phyloP scores from a whole-genome alignment of 2,888 invertebrate genomes.

The Mythimna pallens region DNA sequence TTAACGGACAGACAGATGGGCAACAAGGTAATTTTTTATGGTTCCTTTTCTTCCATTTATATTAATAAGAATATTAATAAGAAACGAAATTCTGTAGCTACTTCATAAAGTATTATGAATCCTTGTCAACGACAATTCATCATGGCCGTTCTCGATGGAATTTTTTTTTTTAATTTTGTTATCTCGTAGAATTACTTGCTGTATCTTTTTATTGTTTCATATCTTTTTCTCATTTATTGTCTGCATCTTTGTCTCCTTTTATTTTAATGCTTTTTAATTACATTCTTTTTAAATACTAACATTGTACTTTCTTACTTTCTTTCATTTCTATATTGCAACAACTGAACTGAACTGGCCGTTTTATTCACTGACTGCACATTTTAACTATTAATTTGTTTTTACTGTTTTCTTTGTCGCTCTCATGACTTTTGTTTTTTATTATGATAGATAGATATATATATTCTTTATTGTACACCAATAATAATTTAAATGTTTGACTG shows the following conservation, averaged over 20 bases:
- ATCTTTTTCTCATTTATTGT: neutral
- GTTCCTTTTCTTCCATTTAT: neutral
- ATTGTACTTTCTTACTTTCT: neutral
- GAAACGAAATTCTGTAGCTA: neutral
- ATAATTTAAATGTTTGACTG: too few relatives aligned
- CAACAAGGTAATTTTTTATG: neutral
- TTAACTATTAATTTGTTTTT: neutral
- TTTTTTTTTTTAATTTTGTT: conserved; percentile 1
- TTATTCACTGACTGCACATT: neutral
- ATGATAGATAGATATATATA: too few relatives aligned
- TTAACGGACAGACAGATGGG: neutral
- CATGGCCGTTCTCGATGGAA: neutral
- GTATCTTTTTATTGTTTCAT: neutral
- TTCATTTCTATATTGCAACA: neutral
- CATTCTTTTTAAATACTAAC: conserved; percentile 13
- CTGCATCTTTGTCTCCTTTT: neutral
- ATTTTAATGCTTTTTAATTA: neutral
- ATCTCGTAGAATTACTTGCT: neutral
- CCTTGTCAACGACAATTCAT: conserved; percentile 9
- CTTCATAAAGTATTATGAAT: conserved; percentile 5
- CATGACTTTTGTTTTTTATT: neutral
- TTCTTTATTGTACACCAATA: too few relatives aligned
- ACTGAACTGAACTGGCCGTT: neutral
- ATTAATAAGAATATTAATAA: conserved; percentile 7
- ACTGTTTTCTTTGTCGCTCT: neutral